Conservation (phyloP, 2,888 invertebrate species). For the Apotomis capreana region DNA sequence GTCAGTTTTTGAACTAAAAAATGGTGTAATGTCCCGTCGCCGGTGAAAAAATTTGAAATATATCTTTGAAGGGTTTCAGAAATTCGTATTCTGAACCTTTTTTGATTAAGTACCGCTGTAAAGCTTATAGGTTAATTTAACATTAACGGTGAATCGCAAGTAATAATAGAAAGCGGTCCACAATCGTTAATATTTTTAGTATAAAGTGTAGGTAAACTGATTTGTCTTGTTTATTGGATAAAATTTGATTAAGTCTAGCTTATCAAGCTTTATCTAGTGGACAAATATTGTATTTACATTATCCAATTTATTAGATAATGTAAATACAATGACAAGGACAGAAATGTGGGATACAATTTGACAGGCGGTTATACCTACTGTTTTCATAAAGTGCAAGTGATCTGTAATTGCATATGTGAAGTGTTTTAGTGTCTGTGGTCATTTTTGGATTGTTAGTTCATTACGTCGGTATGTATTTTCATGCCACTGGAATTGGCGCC, state of each 20-base stretch:
- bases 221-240: too few relatives aligned
- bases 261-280: not conserved
- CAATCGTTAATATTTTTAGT: too few relatives aligned
- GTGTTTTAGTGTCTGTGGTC: slow-evolving; percentile 29
- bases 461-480: slow-evolving; percentile 29
- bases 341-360: too few relatives aligned
- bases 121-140: too few relatives aligned
- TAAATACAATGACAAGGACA: too few relatives aligned
- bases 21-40: not conserved
- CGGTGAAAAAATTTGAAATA: not conserved
- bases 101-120: too few relatives aligned
- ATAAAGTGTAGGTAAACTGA: too few relatives aligned
- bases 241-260: not conserved
- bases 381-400: slow-evolving; percentile 4
- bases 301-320: too few relatives aligned
- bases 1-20: not conserved
- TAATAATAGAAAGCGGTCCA: too few relatives aligned
- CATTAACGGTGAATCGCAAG: too few relatives aligned
- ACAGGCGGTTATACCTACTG: not conserved
- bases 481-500: slow-evolving; percentile 28
- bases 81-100: too few relatives aligned
- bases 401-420: not conserved
- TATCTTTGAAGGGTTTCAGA: not conserved
- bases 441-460: slow-evolving; percentile 36
- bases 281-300: too few relatives aligned